These are phyloP conservation scores for Acanthaster planci DNA, from an alignment of 35 echinoderm and acorn worm genomes.

Conservation along the genomic window DNA sequence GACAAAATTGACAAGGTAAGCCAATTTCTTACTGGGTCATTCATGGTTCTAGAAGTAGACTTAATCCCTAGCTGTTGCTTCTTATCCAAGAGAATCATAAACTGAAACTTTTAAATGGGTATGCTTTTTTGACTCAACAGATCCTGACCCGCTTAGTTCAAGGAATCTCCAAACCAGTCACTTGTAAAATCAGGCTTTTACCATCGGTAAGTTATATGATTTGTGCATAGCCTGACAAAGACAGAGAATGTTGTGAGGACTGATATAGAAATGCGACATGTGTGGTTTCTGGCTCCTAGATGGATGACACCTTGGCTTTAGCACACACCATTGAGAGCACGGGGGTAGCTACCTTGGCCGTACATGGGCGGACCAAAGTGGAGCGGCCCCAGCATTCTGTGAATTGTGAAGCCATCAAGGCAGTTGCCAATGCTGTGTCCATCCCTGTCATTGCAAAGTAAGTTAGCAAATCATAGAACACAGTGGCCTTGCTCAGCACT, in stretches of 20 bases:
- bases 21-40: background rate
- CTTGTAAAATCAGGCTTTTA: constrained; percentile 85
- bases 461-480: background rate
- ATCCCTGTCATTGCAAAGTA: constrained; percentile 96
- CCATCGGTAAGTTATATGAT: constrained; percentile 53
- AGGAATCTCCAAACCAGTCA: constrained; percentile 70
- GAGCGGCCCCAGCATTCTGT: constrained; percentile 76
- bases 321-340: constrained; percentile 83
- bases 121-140: constrained; percentile 28
- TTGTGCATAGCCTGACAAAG: background rate
- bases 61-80: too few species aligned
- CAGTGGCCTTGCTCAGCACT: too few species aligned
- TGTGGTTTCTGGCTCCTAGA: constrained; percentile 24
- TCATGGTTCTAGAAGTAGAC: too few species aligned
- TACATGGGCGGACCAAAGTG: constrained; percentile 81
- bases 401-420: constrained; percentile 79
- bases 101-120: too few species aligned
- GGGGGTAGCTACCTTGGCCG: constrained; percentile 77
- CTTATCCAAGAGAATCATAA: too few species aligned
- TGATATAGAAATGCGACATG: background rate
- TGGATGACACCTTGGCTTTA: constrained; percentile 85
- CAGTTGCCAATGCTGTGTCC: constrained; percentile 45
- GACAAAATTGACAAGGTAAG: constrained; percentile 76
- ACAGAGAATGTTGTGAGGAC: background rate
- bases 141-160: constrained; percentile 83